Percentiles rank a stretch among this genome's conserved stretches.
Conservation (phyloP, 2,113 vertebrate genomes). For the Pionites leucogaster region DNA sequence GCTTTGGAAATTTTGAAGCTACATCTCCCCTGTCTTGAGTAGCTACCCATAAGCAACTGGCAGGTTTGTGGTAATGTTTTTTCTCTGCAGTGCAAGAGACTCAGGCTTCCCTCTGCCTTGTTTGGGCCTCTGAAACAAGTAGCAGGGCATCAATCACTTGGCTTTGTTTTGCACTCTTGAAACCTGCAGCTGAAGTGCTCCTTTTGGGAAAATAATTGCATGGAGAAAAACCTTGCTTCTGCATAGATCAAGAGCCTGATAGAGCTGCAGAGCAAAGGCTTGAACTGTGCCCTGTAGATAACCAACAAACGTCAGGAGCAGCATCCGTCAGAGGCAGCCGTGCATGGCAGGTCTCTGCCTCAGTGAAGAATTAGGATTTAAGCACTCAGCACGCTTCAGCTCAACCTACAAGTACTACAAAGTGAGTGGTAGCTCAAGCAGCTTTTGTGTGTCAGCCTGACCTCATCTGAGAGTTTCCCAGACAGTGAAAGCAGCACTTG, state of each 20-base stretch:
- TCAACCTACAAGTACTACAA: neutral
- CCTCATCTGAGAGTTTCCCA: neutral
- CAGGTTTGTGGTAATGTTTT: neutral
- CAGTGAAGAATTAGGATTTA: neutral
- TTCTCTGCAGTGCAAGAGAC: neutral
- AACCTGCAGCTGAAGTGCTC: neutral
- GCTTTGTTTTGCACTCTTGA: conserved; percentile 36
- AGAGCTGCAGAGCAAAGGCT: conserved; percentile 12
- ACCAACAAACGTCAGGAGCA: neutral
- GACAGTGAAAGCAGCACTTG: neutral
- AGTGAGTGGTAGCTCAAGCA: fast-evolving
- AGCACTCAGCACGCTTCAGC: neutral
- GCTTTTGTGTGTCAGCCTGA: neutral
- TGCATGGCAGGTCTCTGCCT: neutral
- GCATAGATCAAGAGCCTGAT: neutral
- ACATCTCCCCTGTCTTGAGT: neutral
- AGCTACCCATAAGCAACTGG: neutral
- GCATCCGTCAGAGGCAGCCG: neutral
- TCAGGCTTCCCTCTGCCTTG: neutral
- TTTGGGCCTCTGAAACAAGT: neutral
- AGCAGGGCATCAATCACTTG: neutral
- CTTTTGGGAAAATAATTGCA: neutral
- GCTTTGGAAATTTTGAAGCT: neutral
- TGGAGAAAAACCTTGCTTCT: conserved; percentile 1
- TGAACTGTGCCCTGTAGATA: conserved; percentile 30